These are phyloP conservation scores for Dorcus parallelipipedus DNA, from an alignment of 2,888 invertebrate genomes.

Conservation along the genomic window DNA sequence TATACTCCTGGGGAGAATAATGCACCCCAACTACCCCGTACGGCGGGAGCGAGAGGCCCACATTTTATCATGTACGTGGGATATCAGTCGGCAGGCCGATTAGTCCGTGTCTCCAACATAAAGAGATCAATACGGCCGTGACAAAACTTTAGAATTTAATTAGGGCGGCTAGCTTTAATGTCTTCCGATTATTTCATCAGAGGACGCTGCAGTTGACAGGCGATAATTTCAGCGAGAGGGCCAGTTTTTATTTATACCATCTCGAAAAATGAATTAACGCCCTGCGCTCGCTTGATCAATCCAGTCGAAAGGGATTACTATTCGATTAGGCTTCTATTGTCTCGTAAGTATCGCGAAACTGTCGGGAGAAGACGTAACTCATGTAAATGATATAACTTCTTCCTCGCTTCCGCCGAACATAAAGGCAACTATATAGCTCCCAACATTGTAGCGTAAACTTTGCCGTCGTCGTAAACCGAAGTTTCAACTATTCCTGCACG, in stretches of 20 bases:
- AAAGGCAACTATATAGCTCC: neutral
- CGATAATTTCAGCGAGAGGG: too few relatives aligned
- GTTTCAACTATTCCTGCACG: constrained; percentile 8
- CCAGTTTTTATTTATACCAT: too few relatives aligned
- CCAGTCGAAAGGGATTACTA: neutral
- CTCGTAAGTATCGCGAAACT: neutral
- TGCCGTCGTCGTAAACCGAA: constrained; percentile 3
- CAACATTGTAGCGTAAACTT: neutral
- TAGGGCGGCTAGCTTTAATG: too few relatives aligned
- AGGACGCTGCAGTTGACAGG: too few relatives aligned
- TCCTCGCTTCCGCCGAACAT: neutral
- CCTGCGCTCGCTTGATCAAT: too few relatives aligned
- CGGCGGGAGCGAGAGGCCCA: constrained; percentile 10
- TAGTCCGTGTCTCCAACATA: too few relatives aligned
- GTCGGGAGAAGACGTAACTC: neutral
- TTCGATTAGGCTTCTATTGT: neutral
- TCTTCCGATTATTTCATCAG: too few relatives aligned
- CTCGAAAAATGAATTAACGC: too few relatives aligned
- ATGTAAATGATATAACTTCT: neutral
- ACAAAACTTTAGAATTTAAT: too few relatives aligned
- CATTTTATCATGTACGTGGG: constrained; percentile 7
- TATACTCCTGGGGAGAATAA: constrained; percentile 18
- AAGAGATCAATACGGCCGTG: too few relatives aligned
- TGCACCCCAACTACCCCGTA: constrained; percentile 9
- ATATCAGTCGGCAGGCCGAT: too few relatives aligned